Conservation (phyloP, 2,797 vertebrate genomes). For the Crocodylus rhombifer region DNA sequence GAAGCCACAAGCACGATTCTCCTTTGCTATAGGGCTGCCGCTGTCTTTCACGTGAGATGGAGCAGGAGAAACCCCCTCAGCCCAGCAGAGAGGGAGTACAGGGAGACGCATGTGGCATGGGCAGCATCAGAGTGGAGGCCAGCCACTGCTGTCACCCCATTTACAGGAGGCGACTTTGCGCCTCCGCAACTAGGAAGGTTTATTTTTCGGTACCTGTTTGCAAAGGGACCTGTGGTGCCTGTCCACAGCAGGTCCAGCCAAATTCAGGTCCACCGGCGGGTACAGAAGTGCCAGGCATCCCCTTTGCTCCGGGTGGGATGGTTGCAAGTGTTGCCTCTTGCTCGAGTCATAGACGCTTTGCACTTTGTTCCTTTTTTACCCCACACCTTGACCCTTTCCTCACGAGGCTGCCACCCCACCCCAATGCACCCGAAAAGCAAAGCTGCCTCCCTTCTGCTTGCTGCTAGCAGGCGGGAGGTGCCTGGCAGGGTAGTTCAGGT, state of each 20-base stretch:
- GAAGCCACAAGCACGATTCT: background rate
- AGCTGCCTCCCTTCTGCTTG: background rate
- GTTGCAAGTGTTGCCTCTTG: no score
- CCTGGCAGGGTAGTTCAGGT: no score
- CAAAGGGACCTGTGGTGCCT: no score
- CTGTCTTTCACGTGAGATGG: background rate
- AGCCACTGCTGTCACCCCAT: background rate
- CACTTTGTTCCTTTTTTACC: no score
- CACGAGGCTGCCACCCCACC: no score
- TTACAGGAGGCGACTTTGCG: background rate
- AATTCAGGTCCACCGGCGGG: background rate
- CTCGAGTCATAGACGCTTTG: no score
- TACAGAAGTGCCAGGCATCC: background rate
- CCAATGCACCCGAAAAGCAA: background rate
- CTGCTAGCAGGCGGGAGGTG: background rate
- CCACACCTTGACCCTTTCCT: no score
- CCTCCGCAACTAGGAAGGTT: background rate
- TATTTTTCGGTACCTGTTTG: background rate
- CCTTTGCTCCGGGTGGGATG: no score
- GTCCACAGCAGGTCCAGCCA: background rate
- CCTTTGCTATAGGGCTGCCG: background rate
- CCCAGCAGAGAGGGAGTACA: background rate
- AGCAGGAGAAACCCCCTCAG: background rate
- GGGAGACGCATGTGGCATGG: background rate
- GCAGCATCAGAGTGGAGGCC: background rate